phyloP scores from a whole-genome alignment of 1,140 invertebrate species.

The Drosophila rufa region DNA sequence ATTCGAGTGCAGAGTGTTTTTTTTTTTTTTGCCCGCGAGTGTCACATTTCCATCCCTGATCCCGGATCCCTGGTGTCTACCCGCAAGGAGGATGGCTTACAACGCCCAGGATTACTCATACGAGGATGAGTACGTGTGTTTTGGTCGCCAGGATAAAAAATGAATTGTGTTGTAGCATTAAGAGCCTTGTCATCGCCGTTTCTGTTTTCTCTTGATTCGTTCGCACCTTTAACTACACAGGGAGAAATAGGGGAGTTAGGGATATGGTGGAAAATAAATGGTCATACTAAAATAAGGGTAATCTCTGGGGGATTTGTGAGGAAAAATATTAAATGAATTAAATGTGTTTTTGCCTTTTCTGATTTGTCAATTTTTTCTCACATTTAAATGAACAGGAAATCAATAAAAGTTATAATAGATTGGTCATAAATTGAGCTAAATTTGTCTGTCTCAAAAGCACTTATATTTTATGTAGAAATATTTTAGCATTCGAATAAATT shows the following conservation, averaged over 20 bases:
- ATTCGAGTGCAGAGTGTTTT: neutral
- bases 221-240: conserved; percentile 15
- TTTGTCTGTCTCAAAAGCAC: no score
- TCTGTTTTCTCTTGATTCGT: neutral
- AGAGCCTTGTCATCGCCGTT: conserved; percentile 14
- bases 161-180: conserved; percentile 26
- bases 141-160: conserved; percentile 12
- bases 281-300: no score
- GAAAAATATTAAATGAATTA: neutral
- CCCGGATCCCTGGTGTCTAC: neutral
- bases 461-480: no score
- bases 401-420: neutral
- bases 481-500: no score
- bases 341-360: neutral
- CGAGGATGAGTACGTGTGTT: conserved; percentile 73
- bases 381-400: neutral
- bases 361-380: neutral
- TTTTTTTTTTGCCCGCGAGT: conserved; percentile 19
- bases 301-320: no score
- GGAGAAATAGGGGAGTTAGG: neutral
- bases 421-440: neutral
- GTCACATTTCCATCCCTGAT: conserved; percentile 31
- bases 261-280: neutral
- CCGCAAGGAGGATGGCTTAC: conserved; percentile 58
- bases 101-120: conserved; percentile 69